Base-by-base conservation (phyloP, 1,140 invertebrate species). In the Capitella teleta region DNA sequence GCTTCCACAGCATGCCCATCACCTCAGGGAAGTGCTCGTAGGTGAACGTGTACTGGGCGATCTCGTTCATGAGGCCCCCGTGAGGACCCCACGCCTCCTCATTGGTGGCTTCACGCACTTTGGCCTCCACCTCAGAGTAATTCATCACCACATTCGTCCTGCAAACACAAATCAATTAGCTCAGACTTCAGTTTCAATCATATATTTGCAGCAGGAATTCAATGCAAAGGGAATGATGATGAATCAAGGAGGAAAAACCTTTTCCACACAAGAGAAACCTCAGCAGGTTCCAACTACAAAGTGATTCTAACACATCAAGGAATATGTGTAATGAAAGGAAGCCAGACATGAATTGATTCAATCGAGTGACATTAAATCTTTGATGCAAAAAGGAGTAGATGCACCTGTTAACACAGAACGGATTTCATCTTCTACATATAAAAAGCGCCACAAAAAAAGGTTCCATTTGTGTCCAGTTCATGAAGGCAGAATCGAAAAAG, bases 71-170 rank as follows among this genome's bases (percentile, higher is more conserved):
- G 59, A 83, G 70, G 34, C 76, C 80, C 63, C 92, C 92, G 47
- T 91, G 94, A 42, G 94, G 93, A 21, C 95, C 94, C 95, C 95
- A 98, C 0, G 92, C 84, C 68, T 98, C 94, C 74, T 98, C 95
- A 69, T 97, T 98, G 6, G 95, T 99, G 21, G 95, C 95, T 76
- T 98, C 94, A 38, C 94, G 77, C 2, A 98, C 95, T 78, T 97
- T 98, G 12, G 89, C 87, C 70, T 98, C 95, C 24, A 93, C 86
- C 74, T 98, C 95, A 34, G 95, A 97, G 71, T 98, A 98, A 75
- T 98, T 98, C 93, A 98, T 98, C 34, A 99, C 93, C 60, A 98
- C 91, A 80, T 98, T 98, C 61, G 95, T 97, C 59, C 93, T 97
- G 70, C n/a, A 60, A 55, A 49, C 54, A 51, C 23, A 48, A 40